A percentile compares a stretch with the other conserved stretches of the same genome.
Conservation (phyloP, 2,797 vertebrate genomes). For the Propithecus perrieri region DNA sequence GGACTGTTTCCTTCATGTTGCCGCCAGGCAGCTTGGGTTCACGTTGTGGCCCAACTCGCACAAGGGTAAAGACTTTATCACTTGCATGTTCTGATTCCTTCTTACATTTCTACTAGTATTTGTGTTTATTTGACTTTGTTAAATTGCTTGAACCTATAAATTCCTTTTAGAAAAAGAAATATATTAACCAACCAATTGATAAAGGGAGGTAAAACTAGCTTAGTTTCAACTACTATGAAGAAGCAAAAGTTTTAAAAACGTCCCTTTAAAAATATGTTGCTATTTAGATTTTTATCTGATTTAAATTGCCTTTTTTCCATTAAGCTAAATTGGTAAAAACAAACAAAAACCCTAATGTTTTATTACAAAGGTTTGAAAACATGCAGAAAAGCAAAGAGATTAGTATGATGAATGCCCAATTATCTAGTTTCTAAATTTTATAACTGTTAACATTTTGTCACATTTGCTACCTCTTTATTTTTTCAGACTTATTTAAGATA, state of each 20-base stretch:
- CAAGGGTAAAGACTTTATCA: background rate
- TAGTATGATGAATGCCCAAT: background rate
- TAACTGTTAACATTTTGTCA: background rate
- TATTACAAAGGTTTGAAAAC: background rate
- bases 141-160: constrained; percentile 17
- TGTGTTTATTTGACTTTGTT: constrained; percentile 1
- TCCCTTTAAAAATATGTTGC: background rate
- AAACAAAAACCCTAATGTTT: background rate
- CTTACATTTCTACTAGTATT: background rate
- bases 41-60: background rate
- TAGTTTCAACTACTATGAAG: background rate
- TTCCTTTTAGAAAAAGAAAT: background rate
- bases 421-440: background rate
- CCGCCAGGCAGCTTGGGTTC: background rate
- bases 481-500: background rate
- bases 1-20: background rate
- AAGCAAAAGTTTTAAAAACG: background rate
- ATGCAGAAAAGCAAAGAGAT: background rate
- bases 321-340: background rate
- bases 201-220: constrained; percentile 14
- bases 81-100: background rate
- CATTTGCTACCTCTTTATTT: background rate
- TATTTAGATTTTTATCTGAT: background rate
- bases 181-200: background rate
- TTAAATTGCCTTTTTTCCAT: background rate